Percentiles rank a stretch among this genome's conserved stretches.
Conservation (phyloP, 1,140 invertebrate species). For the Parapsyche elsis region DNA sequence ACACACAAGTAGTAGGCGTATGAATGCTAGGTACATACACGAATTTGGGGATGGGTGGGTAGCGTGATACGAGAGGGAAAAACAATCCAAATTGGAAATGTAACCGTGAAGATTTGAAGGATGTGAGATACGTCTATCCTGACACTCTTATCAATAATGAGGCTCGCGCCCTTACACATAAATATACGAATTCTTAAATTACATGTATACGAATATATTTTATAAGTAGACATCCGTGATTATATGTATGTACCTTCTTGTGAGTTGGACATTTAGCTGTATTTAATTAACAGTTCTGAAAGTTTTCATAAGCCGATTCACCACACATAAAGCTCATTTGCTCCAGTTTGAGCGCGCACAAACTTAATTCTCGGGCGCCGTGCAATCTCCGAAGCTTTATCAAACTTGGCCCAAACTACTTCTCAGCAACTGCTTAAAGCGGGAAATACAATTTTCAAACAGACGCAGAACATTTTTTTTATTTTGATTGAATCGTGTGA, state of each 20-base stretch:
- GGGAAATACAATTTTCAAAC: neutral
- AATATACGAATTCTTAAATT: neutral
- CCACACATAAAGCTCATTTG: neutral
- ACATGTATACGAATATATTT: neutral
- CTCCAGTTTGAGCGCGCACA: neutral
- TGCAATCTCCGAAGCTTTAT: conserved; percentile 1
- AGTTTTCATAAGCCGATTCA: neutral
- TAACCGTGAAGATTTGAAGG: neutral
- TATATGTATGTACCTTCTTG: neutral
- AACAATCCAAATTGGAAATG: neutral
- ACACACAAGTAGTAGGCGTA: conserved; percentile 23
- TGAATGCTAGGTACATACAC: neutral
- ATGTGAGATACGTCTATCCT: neutral
- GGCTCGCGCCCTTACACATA: too few species aligned
- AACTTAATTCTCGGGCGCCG: neutral
- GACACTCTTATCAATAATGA: too few species aligned
- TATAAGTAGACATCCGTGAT: neutral
- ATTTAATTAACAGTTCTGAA: conserved; percentile 8
- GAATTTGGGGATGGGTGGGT: neutral
- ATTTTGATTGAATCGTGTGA: too few species aligned
- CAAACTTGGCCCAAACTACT: neutral
- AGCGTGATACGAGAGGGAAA: neutral
- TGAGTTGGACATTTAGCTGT: neutral
- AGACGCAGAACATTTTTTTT: neutral
- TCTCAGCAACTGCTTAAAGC: neutral